Base-by-base conservation (phyloP, 2,113 vertebrate genomes). In the Oryzias woworae region DNA sequence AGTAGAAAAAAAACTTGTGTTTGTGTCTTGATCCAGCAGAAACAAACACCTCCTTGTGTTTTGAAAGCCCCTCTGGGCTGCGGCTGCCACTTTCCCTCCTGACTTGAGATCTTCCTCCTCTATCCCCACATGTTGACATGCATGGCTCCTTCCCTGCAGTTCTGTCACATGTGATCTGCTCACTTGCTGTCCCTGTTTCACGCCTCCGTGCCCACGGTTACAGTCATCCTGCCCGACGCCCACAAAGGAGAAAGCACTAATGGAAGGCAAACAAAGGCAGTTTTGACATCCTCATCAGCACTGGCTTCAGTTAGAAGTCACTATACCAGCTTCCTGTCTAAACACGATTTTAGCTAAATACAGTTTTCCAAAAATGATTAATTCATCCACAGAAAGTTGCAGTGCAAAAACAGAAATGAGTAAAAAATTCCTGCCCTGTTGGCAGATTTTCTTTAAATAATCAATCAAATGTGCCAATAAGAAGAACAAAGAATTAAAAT, bases 151-250 rank as follows among this genome's bases (percentile, higher is more conserved):
- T 59, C 60, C 10, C 64, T 16, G 51, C 56, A 18, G 13, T 20
- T 64, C 76, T 80, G 79, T 78, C 82, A 76, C 45, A 75, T 71
- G 66, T 62, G 53, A 80, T 85, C 70, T 31, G 41, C 62, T 83
- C 80, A 70, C 57, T 60, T 28, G 2, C 46, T 22, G 62, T 71
- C 55, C 31, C 24, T 12, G 3, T 53, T 69, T 70, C 62, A 59
- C 46, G 47, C 67, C 80, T 59, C 54, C 52, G 43, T 28, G 28
- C 50, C 17, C 28, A n/a, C 20, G 55, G 26, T 14, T 52, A 57
- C 60, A 49, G 15, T 51, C 51, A 43, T 43, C 53, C 47, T 42
- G 55, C 46, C 16, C 5, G 28, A 66, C 53, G 42, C 46, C 53
- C 15, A 58, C 31, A 58, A 43, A 56, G 10, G 49, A 58, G 31